phyloP scores from a whole-genome alignment of 2,113 vertebrate species.

The Sapayoa aenigma region DNA sequence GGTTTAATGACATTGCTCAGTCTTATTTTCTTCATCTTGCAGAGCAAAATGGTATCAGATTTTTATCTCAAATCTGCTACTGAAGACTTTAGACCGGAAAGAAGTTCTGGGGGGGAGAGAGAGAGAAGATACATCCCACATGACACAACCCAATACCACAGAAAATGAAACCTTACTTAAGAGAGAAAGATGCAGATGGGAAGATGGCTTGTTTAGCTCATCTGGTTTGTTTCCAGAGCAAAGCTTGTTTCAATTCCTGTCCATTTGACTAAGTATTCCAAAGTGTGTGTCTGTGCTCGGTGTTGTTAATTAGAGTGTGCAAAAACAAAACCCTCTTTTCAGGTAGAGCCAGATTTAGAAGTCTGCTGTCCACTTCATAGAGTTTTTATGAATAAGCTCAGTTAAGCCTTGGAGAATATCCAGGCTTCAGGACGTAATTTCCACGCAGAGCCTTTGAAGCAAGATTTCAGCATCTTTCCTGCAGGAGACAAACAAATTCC shows the following conservation, averaged over 20 bases:
- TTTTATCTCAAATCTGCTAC: neutral
- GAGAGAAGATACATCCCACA: neutral
- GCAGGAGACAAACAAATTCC: neutral
- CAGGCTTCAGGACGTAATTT: constrained; percentile 1
- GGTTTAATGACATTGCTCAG: neutral
- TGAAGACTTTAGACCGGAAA: neutral
- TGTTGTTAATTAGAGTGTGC: neutral
- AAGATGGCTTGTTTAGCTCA: neutral
- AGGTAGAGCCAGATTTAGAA: constrained; percentile 16
- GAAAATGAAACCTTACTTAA: neutral
- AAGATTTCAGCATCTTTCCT: neutral
- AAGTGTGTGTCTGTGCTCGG: neutral
- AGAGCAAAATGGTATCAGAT: neutral
- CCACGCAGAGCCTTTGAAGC: neutral
- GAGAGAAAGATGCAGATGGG: neutral
- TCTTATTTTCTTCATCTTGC: neutral
- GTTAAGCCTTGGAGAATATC: constrained; percentile 25
- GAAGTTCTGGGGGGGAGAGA: neutral
- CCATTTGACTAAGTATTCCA: neutral
- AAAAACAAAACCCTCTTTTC: neutral
- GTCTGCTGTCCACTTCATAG: constrained; percentile 32
- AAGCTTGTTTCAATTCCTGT: neutral
- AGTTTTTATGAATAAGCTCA: constrained; percentile 30
- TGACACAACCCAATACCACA: neutral
- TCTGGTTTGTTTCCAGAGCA: neutral